phyloP scores from a whole-genome alignment of 2,888 invertebrate species.

The Acronicta alni region DNA sequence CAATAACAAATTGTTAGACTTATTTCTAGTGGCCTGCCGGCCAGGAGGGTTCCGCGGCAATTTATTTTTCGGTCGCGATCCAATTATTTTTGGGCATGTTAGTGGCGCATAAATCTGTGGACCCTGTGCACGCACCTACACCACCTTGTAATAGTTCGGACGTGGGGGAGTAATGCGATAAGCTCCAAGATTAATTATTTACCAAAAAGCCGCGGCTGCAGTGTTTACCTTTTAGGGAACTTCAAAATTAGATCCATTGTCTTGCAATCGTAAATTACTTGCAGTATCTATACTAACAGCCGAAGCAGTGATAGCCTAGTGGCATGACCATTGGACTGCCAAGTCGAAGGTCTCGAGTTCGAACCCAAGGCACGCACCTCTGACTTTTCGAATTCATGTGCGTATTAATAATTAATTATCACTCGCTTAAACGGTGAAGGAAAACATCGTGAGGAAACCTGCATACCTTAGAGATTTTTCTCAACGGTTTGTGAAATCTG shows the following conservation, averaged over 20 bases:
- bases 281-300: no score
- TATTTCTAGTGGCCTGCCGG: conserved; percentile 68
- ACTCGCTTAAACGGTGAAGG: no score
- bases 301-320: no score
- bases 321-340: no score
- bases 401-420: no score
- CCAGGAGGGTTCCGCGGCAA: conserved; percentile 70
- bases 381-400: no score
- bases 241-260: conserved; percentile 38
- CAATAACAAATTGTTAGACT: conserved; percentile 79
- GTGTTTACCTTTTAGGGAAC: conserved; percentile 49
- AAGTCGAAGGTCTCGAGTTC: no score
- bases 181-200: conserved; percentile 70
- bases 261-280: background rate
- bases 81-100: conserved; percentile 87
- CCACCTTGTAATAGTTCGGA: conserved; percentile 66
- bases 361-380: no score
- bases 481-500: no score
- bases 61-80: conserved; percentile 86
- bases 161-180: conserved; percentile 71
- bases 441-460: no score
- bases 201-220: conserved; percentile 42
- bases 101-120: conserved; percentile 81
- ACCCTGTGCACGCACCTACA: conserved; percentile 65
- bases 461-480: no score